These are phyloP conservation scores for Apis laboriosa DNA, from an alignment of 1,140 invertebrate species.

Conservation along the genomic window DNA sequence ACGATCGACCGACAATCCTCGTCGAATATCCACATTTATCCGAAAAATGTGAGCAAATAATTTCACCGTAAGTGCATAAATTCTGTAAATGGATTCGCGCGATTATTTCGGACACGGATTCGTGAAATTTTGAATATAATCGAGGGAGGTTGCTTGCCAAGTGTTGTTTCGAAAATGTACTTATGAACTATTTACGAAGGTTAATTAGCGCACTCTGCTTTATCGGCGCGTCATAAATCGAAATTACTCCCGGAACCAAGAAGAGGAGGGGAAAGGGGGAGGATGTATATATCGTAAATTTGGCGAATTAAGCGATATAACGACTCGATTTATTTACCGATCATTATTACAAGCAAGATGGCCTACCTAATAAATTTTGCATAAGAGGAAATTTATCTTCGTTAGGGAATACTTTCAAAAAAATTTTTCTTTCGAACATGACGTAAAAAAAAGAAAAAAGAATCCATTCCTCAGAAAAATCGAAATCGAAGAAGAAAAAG, in stretches of 20 bases:
- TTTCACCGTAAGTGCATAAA: too few species aligned
- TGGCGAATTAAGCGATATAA: not conserved
- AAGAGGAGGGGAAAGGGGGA: too few species aligned
- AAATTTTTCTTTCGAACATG: too few species aligned
- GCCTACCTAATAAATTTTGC: not conserved
- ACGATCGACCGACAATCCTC: too few species aligned
- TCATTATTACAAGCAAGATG: not conserved
- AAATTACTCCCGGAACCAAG: not conserved
- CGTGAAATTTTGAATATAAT: not conserved
- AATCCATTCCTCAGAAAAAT: too few species aligned
- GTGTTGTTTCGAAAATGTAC: not conserved
- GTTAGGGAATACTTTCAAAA: too few species aligned
- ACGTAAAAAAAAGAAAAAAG: not conserved
- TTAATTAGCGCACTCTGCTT: constrained; percentile 11
- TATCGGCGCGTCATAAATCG: constrained; percentile 9
- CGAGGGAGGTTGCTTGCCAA: not conserved
- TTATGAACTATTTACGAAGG: not conserved
- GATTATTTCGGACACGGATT: not conserved
- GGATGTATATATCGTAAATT: constrained; percentile 4
- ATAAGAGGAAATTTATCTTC: not conserved
- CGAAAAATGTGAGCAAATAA: too few species aligned
- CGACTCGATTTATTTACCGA: not conserved
- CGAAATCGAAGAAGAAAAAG: too few species aligned
- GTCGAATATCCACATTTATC: too few species aligned
- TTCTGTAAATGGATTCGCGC: too few species aligned